Conservation (phyloP, 2,113 vertebrate species). For the Gorilla gorilla region DNA sequence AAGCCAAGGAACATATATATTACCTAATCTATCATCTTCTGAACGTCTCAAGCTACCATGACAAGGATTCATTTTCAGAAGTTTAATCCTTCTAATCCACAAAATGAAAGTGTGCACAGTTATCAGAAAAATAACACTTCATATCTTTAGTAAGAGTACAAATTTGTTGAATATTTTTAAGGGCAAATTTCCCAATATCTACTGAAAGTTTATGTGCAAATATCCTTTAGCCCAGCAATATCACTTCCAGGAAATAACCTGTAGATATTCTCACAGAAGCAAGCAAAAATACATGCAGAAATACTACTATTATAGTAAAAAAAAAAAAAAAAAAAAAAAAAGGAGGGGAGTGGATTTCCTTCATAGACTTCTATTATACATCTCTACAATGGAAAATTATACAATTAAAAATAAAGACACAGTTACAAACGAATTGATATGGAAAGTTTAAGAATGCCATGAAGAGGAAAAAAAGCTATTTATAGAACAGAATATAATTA, state of each 20-base stretch:
- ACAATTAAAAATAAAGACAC: conserved; percentile 8
- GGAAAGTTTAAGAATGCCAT: conserved; percentile 17
- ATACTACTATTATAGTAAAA: not conserved
- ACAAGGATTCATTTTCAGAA: not conserved
- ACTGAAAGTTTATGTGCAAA: conserved; percentile 14
- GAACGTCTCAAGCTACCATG: not conserved
- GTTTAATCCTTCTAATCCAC: not conserved
- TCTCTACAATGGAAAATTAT: not conserved
- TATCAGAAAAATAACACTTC: not conserved
- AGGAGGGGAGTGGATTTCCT: not conserved
- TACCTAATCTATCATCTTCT: not conserved
- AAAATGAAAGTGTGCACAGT: not conserved
- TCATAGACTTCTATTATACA: not conserved
- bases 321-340: too few relatives aligned
- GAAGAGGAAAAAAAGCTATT: not conserved
- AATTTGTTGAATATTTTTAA: not conserved
- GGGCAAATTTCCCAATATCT: not conserved
- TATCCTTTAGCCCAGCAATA: not conserved
- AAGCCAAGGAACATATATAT: not conserved
- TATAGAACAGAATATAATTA: not conserved
- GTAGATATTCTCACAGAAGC: conserved; percentile 18
- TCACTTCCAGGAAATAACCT: not conserved
- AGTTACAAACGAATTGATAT: not conserved
- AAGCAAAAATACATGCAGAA: conserved; percentile 31
- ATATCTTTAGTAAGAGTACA: not conserved